A percentile compares a stretch with the other conserved stretches of the same genome.
Conservation (phyloP, 1,140 invertebrate genomes). For the Archivesica marissinica region DNA sequence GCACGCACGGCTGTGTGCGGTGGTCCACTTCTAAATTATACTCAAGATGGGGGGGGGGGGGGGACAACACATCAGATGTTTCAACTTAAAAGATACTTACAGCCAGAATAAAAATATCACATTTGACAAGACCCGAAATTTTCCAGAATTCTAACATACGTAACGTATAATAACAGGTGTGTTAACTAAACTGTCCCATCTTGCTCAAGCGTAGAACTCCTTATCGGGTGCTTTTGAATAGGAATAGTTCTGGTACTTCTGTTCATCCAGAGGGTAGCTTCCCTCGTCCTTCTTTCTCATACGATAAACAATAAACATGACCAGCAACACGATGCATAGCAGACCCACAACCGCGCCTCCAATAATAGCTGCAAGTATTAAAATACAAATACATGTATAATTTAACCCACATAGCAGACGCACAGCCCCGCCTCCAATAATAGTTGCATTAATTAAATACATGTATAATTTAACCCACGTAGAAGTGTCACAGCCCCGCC, state of each 20-base stretch:
- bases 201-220: constrained; percentile 95
- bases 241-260: constrained; percentile 94
- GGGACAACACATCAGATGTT: no score
- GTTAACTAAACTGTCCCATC: not conserved
- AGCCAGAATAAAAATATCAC: constrained; percentile 29
- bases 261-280: constrained; percentile 98
- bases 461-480: no score
- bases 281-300: constrained; percentile 99
- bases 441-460: no score
- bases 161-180: not conserved
- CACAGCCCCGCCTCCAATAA: no score
- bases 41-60: no score
- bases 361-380: constrained; percentile 92
- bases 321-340: constrained; percentile 97
- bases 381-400: no score
- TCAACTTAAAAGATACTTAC: no score
- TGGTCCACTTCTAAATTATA: no score
- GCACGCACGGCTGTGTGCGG: no score
- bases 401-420: no score
- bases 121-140: constrained; percentile 36
- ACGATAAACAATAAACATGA: constrained; percentile 99
- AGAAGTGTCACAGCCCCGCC: no score
- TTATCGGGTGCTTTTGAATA: constrained; percentile 96
- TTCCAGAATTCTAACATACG: constrained; percentile 8
- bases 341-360: constrained; percentile 98